Evolutionary conservation across 2,888 invertebrate genomes (phyloP).

Genomic region (Cephus sareptanus): DNA sequence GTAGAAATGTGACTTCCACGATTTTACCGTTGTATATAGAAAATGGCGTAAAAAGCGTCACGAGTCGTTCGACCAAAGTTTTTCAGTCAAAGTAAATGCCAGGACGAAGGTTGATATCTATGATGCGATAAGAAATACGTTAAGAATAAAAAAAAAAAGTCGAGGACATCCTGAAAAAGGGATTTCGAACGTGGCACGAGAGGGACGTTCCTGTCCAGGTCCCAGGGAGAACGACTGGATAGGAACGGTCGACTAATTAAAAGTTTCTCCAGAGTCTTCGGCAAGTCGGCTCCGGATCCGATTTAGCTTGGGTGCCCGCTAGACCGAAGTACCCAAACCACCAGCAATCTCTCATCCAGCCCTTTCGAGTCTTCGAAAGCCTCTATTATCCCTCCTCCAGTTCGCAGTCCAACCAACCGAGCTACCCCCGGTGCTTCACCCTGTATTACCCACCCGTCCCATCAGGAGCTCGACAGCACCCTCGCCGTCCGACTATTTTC

Average conservation of each 20-base stretch:
- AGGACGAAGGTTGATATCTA: neutral
- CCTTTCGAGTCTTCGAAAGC: neutral
- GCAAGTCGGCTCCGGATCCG: conserved; percentile 14
- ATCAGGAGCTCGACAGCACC: neutral
- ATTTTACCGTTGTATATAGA: no score
- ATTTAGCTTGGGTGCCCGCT: conserved; percentile 1
- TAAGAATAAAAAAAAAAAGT: neutral
- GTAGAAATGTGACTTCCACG: no score
- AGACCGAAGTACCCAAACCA: neutral
- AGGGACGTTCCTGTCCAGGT: neutral
- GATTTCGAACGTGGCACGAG: conserved; percentile 4
- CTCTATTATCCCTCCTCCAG: neutral
- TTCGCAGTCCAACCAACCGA: neutral
- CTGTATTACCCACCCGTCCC: neutral
- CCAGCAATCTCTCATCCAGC: neutral
- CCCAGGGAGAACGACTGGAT: conserved; percentile 4
- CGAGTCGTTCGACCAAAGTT: no score
- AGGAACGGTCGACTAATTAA: conserved; percentile 29
- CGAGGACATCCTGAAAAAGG: conserved; percentile 12
- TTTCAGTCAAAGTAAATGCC: neutral
- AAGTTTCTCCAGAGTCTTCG: conserved; percentile 24
- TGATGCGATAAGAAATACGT: neutral
- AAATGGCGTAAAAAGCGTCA: no score
- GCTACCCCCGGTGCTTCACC: neutral
- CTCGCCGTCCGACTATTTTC: conserved; percentile 15